Conservation (phyloP, 2,113 vertebrate genomes). For the Misgurnus anguillicaudatus region DNA sequence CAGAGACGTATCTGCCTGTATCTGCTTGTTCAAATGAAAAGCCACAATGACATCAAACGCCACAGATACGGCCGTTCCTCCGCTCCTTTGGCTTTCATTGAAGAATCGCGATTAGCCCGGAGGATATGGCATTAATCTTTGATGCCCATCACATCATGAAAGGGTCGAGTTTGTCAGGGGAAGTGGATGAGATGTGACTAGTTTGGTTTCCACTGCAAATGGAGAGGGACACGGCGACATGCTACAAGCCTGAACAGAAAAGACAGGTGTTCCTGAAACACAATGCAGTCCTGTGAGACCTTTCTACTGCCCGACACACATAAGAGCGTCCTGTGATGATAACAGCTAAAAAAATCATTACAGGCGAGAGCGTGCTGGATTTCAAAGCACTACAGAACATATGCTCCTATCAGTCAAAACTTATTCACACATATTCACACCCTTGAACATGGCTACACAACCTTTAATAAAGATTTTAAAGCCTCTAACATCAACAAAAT, state of each 20-base stretch:
- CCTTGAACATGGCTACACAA: not conserved
- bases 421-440: constrained; percentile 1
- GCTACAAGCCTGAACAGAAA: constrained; percentile 48
- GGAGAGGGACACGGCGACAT: constrained; percentile 40
- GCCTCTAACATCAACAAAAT: no score
- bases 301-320: constrained; percentile 22
- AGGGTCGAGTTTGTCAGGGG: constrained; percentile 24
- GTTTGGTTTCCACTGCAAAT: constrained; percentile 50
- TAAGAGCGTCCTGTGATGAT: constrained; percentile 48
- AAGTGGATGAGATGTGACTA: constrained; percentile 35
- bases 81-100: not conserved
- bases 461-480: not conserved
- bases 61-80: not conserved
- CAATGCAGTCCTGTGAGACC: constrained; percentile 49
- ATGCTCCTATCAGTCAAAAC: constrained; percentile 48
- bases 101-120: constrained; percentile 6
- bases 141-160: constrained; percentile 32
- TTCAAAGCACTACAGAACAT: constrained; percentile 31
- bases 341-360: constrained; percentile 48
- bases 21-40: not conserved
- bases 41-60: not conserved
- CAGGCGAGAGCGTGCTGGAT: constrained; percentile 22
- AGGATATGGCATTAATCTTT: constrained; percentile 46
- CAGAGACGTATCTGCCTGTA: not conserved
- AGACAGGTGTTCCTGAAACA: constrained; percentile 54